Base-by-base conservation (phyloP, 2,113 vertebrate genomes). In the Odobenus rosmarus region DNA sequence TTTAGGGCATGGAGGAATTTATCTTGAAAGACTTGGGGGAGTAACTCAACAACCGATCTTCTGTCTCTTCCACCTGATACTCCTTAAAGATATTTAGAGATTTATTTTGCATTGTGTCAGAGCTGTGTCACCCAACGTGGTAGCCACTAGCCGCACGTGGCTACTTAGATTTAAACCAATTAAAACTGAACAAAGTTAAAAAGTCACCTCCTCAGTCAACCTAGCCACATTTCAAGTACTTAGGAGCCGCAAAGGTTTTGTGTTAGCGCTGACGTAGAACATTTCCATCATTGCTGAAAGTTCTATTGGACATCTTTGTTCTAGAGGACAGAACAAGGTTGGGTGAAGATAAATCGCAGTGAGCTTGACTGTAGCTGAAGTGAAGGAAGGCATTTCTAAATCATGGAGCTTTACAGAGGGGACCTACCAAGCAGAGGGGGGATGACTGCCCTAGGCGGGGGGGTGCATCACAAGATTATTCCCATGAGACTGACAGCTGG, bases 201-300 rank as follows among this genome's bases (percentile, higher is more conserved):
- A 51, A 55, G 26, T 92, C 16, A 23, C 36, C 85, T 71, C 74
- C 62, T 51, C 26, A 12, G n/a, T 83, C 1, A 10, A 36, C 33
- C 53, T 42, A 87, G 46, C 31, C 64, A 46, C 28, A 36, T 33
- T 12, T 71, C 14, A 28, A 76, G 62, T 51, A 79, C 57, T 49
- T 24, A 11, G 26, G 12, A 51, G 26, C 46, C 86, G 33, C n/a
- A 21, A 8, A 18, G 33, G 42, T 28, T 39, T 19, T 36, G 18
- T 24, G 18, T 33, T 6, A 31, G 57, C 4, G 3, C n/a, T 55
- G 12, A 7, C 1, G 21, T 0, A 36, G 23, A 59, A 36, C 39
- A 4, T 64, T 39, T 39, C 23, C 5, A 10, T 31, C 39, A 3
- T 13, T 0, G 0, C 5, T 21, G 89, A 31, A 62, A 46, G 69